Base-by-base conservation (phyloP, 2,888 invertebrate species). In the Oscheius sp. region DNA sequence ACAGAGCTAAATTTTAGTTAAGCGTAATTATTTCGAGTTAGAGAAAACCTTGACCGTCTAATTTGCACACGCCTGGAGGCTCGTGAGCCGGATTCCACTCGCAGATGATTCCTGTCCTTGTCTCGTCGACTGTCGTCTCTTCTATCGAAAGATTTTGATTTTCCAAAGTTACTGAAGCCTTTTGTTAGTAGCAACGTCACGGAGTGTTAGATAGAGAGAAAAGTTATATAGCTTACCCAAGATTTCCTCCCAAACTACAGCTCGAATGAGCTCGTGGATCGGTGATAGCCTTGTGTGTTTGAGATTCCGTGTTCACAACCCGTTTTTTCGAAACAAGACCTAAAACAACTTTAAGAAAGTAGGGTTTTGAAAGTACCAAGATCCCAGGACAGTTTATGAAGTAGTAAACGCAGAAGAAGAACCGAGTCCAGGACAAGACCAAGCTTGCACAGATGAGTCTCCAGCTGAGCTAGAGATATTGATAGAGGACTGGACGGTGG, bases 301-400 rank as follows among this genome's bases (percentile, higher is more conserved):
- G 73, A 70, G 47, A 21, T n/a, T 81, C 80, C 11, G 78, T 73
- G 32, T 76, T 76, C 37, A 79, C 78, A 7, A 77, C 78, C 53
- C 81, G 70, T 58, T 84, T 84, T 70, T 84, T 84, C 5, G 82
- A 78, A 11, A 83, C 81, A n/a, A 82, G 60, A 2, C 83, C 79
- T 75, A 7, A n/a, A 66, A 55, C 2, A 11, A 50, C 10, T 21
- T 21, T 21, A 21, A 21, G 21, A 21, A 21, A 21, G 21, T 21
- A 21, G 21, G 21, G 21, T 21, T 21, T 21, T 21, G 21, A 21
- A 21, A 21, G 21, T 0, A 77, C 84, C 81, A 9, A 89, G 74
- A 78, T 89, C 89, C 89, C 89, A 89, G 1, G 84, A 81, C n/a
- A 89, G 74, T 70, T 89, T 89, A 80, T 89, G 89, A 13, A 89